Conservation (phyloP, 2,113 vertebrate species). For the Struthidea cinerea region DNA sequence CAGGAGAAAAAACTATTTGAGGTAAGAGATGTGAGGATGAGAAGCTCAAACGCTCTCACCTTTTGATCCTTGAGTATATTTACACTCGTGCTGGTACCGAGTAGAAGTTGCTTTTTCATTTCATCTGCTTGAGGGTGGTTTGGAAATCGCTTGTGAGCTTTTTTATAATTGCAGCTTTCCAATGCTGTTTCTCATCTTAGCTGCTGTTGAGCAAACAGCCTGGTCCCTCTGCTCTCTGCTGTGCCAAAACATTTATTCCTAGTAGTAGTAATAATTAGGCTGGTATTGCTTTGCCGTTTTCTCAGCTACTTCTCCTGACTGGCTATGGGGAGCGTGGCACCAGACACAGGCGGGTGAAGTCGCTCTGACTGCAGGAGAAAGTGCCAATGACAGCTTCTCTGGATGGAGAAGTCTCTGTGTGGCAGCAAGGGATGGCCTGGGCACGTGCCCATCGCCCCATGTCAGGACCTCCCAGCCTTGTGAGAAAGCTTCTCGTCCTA, state of each 20-base stretch:
- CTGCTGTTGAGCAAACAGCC: not conserved
- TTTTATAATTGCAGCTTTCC: not conserved
- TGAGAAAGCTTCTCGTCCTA: rapidly evolving
- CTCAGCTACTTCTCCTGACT: not conserved
- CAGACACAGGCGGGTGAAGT: not conserved
- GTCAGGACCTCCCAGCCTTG: not conserved
- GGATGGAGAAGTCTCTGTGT: not conserved
- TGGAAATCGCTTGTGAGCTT: not conserved
- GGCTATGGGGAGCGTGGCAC: rapidly evolving
- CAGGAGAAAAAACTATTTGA: conserved; percentile 6
- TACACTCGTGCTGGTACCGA: not conserved
- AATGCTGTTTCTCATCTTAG: not conserved
- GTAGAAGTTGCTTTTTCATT: not conserved
- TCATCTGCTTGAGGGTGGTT: not conserved
- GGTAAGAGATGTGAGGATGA: not conserved
- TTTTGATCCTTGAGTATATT: not conserved
- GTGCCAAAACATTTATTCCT: not conserved
- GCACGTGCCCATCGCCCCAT: rapidly evolving
- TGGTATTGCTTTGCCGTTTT: not conserved
- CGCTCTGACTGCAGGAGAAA: not conserved
- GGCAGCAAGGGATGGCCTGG: not conserved
- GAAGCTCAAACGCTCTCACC: not conserved
- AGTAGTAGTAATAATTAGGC: not conserved
- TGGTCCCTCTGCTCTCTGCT: not conserved
- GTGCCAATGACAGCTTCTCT: not conserved